Evolutionary conservation across 2,797 vertebrate species (phyloP).

Genomic region (Synaphobranchus kaupii): DNA sequence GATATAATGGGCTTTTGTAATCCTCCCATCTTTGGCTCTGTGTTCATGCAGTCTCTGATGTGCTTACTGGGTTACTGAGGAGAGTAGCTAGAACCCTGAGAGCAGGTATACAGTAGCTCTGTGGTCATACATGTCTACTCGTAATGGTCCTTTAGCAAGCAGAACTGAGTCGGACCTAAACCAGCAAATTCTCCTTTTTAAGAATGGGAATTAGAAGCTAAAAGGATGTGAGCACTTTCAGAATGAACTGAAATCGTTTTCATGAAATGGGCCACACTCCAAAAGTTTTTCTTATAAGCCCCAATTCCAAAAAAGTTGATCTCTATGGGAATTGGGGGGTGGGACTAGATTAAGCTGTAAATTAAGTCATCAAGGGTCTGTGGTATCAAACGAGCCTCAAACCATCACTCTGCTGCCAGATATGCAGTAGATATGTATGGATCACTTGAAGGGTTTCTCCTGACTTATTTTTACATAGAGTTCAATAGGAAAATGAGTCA

Average conservation of each 20-base stretch:
- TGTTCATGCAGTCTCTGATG: background rate
- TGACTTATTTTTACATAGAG: too few species aligned
- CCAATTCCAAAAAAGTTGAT: too few species aligned
- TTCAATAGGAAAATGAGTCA: too few species aligned
- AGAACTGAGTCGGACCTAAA: slow-evolving; percentile 3
- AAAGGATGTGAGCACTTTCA: slow-evolving; percentile 15
- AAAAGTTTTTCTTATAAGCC: background rate
- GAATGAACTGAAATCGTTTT: background rate
- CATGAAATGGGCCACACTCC: background rate
- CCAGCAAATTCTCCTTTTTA: background rate
- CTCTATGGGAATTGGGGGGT: too few species aligned
- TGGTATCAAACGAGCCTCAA: too few species aligned
- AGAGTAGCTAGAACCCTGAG: background rate
- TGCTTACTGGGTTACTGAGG: background rate
- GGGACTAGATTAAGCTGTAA: too few species aligned
- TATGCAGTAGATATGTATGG: too few species aligned
- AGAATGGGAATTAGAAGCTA: background rate
- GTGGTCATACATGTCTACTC: background rate
- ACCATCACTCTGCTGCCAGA: too few species aligned
- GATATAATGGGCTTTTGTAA: background rate
- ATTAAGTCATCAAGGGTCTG: too few species aligned
- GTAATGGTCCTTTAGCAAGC: background rate
- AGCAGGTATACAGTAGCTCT: background rate
- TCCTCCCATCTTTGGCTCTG: background rate
- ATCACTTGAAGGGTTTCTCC: too few species aligned